These are phyloP conservation scores for Saguinus midas DNA, from an alignment of 2,113 vertebrate species.

Conservation along the genomic window DNA sequence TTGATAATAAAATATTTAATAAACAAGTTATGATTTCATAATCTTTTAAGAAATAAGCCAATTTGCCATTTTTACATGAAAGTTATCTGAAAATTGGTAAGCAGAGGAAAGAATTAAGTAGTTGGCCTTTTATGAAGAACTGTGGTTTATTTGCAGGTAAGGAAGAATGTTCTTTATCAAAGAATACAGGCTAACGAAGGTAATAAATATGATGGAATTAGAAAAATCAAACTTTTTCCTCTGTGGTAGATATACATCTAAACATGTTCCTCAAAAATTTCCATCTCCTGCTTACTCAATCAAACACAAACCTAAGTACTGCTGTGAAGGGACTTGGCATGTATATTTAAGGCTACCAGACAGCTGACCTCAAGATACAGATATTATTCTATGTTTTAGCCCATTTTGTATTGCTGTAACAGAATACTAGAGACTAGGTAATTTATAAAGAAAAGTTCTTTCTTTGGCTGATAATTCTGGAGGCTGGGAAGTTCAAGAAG, in stretches of 20 bases:
- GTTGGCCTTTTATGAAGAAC: neutral
- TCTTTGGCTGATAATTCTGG: neutral
- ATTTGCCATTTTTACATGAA: neutral
- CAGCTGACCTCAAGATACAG: neutral
- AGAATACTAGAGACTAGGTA: neutral
- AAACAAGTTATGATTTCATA: neutral
- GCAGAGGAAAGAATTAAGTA: neutral
- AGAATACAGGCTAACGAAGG: neutral
- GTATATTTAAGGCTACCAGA: neutral
- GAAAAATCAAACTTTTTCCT: neutral
- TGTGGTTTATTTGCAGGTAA: neutral
- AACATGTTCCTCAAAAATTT: neutral
- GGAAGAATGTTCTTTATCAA: neutral
- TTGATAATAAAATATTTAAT: slow-evolving; percentile 10
- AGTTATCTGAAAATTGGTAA: neutral
- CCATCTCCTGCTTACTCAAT: neutral
- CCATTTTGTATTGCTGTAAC: neutral
- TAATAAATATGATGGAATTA: neutral
- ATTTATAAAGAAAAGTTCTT: neutral
- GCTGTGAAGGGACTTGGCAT: neutral
- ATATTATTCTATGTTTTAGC: neutral
- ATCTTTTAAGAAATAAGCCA: neutral
- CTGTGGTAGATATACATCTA: neutral
- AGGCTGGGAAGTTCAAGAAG: neutral
- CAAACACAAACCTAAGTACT: neutral